Percentiles rank a stretch among this genome's conserved stretches.
phyloP scores from a whole-genome alignment of 2,113 vertebrate species.

The Enhydra lutris region DNA sequence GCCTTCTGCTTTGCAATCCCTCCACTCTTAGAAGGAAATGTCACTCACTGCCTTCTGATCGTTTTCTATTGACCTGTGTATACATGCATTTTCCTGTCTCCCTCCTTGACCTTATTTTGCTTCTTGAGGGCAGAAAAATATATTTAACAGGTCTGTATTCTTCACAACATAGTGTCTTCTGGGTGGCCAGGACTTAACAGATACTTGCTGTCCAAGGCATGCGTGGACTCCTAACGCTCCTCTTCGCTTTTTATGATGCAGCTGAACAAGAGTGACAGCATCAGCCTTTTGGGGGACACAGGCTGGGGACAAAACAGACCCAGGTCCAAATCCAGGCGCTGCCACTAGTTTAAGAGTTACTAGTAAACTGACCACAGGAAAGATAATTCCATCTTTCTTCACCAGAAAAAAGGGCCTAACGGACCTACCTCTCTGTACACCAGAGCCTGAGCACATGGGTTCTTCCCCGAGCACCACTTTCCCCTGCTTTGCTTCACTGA shows the following conservation, averaged over 20 bases:
- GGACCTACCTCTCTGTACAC: fast-evolving
- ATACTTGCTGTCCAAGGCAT: background rate
- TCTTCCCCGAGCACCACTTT: background rate
- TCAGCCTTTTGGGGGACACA: background rate
- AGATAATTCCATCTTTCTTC: background rate
- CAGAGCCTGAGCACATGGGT: fast-evolving
- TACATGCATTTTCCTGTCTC: background rate
- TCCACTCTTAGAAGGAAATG: background rate
- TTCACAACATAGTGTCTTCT: background rate
- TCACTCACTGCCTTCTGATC: fast-evolving
- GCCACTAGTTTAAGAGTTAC: background rate
- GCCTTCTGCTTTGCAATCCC: background rate
- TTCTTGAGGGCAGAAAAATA: background rate
- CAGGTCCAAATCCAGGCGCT: background rate
- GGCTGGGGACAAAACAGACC: background rate
- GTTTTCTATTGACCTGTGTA: background rate
- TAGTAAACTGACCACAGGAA: background rate
- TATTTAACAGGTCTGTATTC: background rate
- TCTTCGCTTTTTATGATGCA: background rate
- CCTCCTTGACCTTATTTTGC: background rate
- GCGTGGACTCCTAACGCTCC: background rate
- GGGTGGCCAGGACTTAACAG: background rate
- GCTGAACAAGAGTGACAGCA: background rate
- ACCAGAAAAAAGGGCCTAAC: background rate
- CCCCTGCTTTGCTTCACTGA: background rate